Evolutionary conservation across 2,888 invertebrate species (phyloP), one percentile per base, ranked within the genome.

Genomic region (Eupithecia abbreviata): DNA sequence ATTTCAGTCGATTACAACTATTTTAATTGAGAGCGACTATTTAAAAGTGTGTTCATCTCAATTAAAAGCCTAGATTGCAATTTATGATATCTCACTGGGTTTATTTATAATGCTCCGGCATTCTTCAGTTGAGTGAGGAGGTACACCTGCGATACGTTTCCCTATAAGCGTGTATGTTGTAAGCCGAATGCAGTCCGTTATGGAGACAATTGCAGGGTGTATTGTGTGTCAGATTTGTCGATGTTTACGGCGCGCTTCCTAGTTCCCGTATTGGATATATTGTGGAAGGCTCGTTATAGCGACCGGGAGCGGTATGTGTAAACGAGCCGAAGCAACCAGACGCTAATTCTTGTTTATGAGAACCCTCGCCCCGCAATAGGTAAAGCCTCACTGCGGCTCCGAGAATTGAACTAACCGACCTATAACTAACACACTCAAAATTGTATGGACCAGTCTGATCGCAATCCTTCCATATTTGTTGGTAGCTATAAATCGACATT

Each of bases 321-420:
- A 93, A 93, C 94, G 93, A 92, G 90, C 89, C 89, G 88, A 91
- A 89, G 90, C 86, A 88, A 90, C 90, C 88, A 90, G 92, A 92
- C 91, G 91, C 91, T 94, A 93, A 94, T 94, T 92, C 94, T 93
- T 91, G 91, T 94, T 94, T 94, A 94, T 92, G 93, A 91, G 89
- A 81, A 88, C 87, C 89, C 89, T 90, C 86, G 88, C 86, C 87
- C 87, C 84, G 89, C 87, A 87, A 87, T 86, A 87, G 89, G 85
- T 87, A 87, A 86, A 87, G 87, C 89, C 89, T 88, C 90, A 87
- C 86, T 88, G 87, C 90, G 88, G 89, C 85, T 85, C 89, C 89
- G 87, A 91, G 91, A 90, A 90, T 92, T 91, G 90, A 88, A 89
- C 85, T 86, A 79, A 81, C 84, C 76, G 73, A 75, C 78, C 51